Base-by-base conservation (phyloP, 92 coral and sea anemone genomes). In the Desmophyllum pertusum region DNA sequence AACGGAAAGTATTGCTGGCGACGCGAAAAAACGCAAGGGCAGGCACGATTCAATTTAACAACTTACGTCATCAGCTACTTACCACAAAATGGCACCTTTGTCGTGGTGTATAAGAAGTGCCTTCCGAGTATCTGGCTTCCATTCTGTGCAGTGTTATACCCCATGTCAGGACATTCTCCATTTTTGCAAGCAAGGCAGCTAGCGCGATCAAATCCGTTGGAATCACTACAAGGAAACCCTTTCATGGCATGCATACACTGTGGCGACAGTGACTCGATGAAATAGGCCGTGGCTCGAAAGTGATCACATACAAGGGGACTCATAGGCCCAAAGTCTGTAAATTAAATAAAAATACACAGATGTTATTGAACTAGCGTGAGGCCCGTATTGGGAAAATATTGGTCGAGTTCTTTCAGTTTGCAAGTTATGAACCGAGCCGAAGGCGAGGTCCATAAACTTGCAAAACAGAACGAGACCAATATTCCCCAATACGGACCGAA, bases 91-190 rank as follows among this genome's bases (percentile, higher is more conserved):
- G 90, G 86, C 23, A 57, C 55, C 1, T 25, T 46, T 50, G n/a
- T 51, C 2, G 11, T 73, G 5, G 81, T 70, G 48, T 80, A 80
- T 35, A 81, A 71, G 62, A 53, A 87, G 37, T 74, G 81, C 25
- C 68, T 73, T 81, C 86, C 86, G 38, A 70, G 77, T 29, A 72
- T 63, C 36, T 73, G 75, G 35, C 37, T 21, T 0, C 71, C 72
- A 25, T 76, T 66, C 73, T 62, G 31, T 30, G 50, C 76, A 61
- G 90, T 88, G 25, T 86, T 65, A 53, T 86, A 87, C 8, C 95
- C 95, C 95, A 92, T 89, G 3, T 77, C 84, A 52, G 89, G 93
- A 46, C 95, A 89, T 10, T 21, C 83, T n/a, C 39, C 76, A 19
- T 46, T 68, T 27, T 51, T 80, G 69, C 91, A 89, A 5, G 68